Evolutionary conservation across 2,797 vertebrate species (phyloP).

Genomic region (Ctenosaura bakeri): DNA sequence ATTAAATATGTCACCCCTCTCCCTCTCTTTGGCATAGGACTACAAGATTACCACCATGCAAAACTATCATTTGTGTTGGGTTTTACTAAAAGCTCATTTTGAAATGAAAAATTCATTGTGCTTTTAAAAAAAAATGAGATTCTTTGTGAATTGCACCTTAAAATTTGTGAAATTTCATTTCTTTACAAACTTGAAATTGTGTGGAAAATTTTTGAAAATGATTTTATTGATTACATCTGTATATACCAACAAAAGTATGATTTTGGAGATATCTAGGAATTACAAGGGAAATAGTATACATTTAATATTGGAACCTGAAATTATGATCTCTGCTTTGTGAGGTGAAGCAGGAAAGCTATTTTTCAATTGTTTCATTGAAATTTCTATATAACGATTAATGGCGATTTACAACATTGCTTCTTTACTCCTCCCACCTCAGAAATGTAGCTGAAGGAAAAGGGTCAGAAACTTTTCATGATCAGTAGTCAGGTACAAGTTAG

Average conservation of each 20-base stretch:
- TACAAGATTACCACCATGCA: no score
- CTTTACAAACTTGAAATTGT: not conserved
- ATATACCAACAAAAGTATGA: not conserved
- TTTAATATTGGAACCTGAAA: not conserved
- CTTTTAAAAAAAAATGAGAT: not conserved
- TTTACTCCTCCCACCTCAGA: not conserved
- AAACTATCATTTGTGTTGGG: no score
- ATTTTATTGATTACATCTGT: not conserved
- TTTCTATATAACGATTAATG: not conserved
- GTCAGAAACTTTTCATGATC: not conserved
- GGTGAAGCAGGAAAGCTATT: not conserved
- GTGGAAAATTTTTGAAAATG: not conserved
- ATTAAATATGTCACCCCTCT: no score
- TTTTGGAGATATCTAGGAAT: not conserved
- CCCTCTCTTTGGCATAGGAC: no score
- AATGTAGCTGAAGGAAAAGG: not conserved
- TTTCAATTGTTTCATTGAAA: not conserved
- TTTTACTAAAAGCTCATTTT: slow-evolving; percentile 44
- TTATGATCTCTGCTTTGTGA: not conserved
- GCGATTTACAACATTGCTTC: no score
- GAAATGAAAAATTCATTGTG: not conserved
- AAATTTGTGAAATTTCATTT: not conserved
- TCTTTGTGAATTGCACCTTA: slow-evolving; percentile 35
- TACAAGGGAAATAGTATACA: not conserved
- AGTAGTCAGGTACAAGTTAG: not conserved